phyloP scores from a whole-genome alignment of 2,797 vertebrate species.

The Champsocephalus esox region DNA sequence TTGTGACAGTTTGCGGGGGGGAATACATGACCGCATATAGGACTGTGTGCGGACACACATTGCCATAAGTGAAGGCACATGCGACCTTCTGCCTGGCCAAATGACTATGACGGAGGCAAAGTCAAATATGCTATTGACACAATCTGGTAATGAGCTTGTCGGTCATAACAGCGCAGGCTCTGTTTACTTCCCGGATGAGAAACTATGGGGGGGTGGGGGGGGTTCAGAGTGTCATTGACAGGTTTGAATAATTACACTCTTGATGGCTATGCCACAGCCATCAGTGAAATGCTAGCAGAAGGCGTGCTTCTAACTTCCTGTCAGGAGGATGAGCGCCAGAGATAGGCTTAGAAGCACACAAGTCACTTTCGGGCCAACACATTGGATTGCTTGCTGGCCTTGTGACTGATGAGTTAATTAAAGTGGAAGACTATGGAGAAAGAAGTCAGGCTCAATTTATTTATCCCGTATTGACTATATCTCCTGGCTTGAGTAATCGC shows the following conservation, averaged over 20 bases:
- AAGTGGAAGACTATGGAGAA: conserved; percentile 68
- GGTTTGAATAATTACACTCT: conserved; percentile 54
- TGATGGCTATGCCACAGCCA: conserved; percentile 1
- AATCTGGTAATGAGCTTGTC: conserved; percentile 66
- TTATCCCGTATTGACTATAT: conserved; percentile 74
- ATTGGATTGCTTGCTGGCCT: conserved; percentile 77
- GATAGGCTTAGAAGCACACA: conserved; percentile 56
- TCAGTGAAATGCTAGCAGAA: conserved; percentile 29
- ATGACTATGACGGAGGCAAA: conserved; percentile 26
- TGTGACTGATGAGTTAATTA: conserved; percentile 82
- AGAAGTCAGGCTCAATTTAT: conserved; percentile 74
- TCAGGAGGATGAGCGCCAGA: conserved; percentile 50
- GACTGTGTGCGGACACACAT: conserved; percentile 25
- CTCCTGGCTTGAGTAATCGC: conserved; percentile 67
- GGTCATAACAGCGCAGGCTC: conserved; percentile 36
- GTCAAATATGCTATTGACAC: conserved; percentile 60
- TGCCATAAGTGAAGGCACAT: conserved; percentile 21
- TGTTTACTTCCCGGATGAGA: conserved; percentile 63
- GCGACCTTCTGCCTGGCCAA: conserved; percentile 30
- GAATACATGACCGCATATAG: conserved; percentile 16
- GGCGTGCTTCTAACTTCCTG: conserved; percentile 60
- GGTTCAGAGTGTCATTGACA: conserved; percentile 46
- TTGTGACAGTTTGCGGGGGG: conserved; percentile 44
- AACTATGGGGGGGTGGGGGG: conserved; percentile 25
- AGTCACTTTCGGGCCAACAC: conserved; percentile 70